Percentiles rank a stretch among this genome's conserved stretches.
Conservation (phyloP, 2,797 vertebrate species). For the Sciurus carolinensis region DNA sequence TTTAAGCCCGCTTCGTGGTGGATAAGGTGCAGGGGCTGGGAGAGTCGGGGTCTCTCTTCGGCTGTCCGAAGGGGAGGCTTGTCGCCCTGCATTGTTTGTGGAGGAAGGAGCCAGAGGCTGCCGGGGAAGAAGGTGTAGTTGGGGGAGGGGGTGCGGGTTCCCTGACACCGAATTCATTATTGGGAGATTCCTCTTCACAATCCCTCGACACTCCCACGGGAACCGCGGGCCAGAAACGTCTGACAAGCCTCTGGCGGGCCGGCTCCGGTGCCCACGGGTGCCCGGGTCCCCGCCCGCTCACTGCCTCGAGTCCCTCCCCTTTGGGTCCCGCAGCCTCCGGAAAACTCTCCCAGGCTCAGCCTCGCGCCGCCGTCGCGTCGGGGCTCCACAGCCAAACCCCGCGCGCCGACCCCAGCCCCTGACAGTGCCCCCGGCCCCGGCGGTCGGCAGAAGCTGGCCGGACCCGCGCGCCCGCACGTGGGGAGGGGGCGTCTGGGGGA, state of each 20-base stretch:
- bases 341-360: conserved; percentile 61
- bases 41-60: neutral
- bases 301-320: conserved; percentile 54
- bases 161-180: conserved; percentile 85
- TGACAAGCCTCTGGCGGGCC: conserved; percentile 73
- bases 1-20: neutral
- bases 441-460: conserved; percentile 58
- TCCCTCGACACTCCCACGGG: conserved; percentile 81
- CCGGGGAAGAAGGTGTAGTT: conserved; percentile 43
- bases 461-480: conserved; percentile 77
- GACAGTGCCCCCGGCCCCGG: neutral
- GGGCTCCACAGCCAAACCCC: neutral
- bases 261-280: conserved; percentile 37
- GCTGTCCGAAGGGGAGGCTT: neutral
- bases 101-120: conserved; percentile 15
- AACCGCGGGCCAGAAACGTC: conserved; percentile 76
- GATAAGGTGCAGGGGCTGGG: neutral
- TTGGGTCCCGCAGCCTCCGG: conserved; percentile 74
- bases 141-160: conserved; percentile 68
- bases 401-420: conserved; percentile 42
- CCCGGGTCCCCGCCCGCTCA: conserved; percentile 69
- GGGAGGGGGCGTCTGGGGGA: conserved; percentile 77
- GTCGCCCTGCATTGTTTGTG: conserved; percentile 50
- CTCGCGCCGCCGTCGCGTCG: neutral
- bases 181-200: conserved; percentile 83